phyloP scores from a whole-genome alignment of 2,797 vertebrate genomes.

The Sarcoramphus papa region DNA sequence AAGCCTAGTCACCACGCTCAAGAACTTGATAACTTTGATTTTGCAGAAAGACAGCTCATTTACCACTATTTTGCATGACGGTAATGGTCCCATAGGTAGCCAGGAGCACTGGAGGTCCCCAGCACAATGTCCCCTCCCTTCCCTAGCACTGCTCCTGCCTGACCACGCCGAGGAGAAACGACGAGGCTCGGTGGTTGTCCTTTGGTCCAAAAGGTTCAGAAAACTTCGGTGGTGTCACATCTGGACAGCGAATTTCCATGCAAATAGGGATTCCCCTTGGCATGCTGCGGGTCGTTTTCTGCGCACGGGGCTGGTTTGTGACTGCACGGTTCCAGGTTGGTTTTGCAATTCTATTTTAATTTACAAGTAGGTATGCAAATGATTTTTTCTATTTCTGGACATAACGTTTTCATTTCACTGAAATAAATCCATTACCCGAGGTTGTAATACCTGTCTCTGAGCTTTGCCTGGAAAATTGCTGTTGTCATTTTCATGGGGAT shows the following conservation, averaged over 20 bases:
- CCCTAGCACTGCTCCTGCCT: neutral
- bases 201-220: neutral
- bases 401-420: neutral
- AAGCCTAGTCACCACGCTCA: neutral
- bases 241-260: neutral
- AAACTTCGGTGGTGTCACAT: neutral
- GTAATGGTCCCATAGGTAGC: neutral
- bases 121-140: neutral
- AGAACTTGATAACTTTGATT: neutral
- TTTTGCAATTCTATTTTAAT: neutral
- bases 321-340: neutral
- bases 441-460: neutral
- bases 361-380: neutral
- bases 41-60: neutral
- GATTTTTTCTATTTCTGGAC: neutral
- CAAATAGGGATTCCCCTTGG: neutral
- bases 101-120: neutral
- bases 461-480: neutral
- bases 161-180: neutral
- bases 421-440: neutral
- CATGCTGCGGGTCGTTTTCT: accelerated
- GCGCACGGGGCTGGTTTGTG: neutral
- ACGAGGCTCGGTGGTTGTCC: neutral
- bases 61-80: neutral
- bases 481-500: neutral